These are phyloP conservation scores for Tiphia femorata DNA, from an alignment of 2,888 invertebrate genomes.

Conservation along the genomic window DNA sequence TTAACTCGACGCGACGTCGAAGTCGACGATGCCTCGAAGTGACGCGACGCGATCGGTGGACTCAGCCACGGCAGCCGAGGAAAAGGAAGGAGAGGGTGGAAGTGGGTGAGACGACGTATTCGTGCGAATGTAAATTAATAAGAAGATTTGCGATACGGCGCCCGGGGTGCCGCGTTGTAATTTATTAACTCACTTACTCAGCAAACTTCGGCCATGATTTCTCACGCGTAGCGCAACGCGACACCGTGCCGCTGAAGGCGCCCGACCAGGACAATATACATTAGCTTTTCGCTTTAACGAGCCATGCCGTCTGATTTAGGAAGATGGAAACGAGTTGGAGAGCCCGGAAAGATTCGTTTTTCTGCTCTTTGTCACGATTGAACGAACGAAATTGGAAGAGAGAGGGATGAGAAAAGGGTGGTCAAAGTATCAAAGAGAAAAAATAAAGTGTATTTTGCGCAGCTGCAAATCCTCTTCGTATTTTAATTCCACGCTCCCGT, in stretches of 20 bases:
- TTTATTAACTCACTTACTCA: slow-evolving; percentile 1
- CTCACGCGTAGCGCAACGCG: background rate
- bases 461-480: too few species aligned
- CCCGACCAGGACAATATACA: background rate
- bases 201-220: background rate
- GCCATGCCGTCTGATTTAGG: background rate
- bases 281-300: slow-evolving; percentile 1
- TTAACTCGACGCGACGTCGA: too few species aligned
- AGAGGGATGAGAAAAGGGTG: too few species aligned
- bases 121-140: background rate
- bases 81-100: background rate
- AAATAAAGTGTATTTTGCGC: too few species aligned
- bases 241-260: background rate
- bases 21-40: too few species aligned
- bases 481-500: too few species aligned
- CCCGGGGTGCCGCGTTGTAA: background rate
- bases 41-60: too few species aligned
- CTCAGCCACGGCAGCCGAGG: too few species aligned
- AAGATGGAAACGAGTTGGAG: slow-evolving; percentile 2
- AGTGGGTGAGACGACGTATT: background rate
- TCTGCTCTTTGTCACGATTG: too few species aligned
- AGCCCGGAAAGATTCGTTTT: too few species aligned
- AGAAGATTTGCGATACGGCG: background rate
- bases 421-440: too few species aligned
- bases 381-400: too few species aligned